phyloP scores from a whole-genome alignment of 2,113 vertebrate species.

The Apeltes quadracus region DNA sequence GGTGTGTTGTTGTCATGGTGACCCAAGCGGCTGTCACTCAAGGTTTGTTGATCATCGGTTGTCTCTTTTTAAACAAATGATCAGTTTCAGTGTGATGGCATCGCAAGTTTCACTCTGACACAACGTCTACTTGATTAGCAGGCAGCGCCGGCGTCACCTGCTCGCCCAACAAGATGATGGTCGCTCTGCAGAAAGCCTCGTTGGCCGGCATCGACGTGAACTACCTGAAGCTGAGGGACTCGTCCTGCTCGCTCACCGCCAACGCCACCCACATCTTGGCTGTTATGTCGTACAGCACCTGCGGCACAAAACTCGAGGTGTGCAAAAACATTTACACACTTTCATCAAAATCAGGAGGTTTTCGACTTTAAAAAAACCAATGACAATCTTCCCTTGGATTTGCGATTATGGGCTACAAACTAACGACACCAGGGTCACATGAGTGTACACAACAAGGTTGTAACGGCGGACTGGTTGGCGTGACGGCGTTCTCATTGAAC shows the following conservation, averaged over 20 bases:
- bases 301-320: slow-evolving; percentile 77
- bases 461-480: too few relatives aligned
- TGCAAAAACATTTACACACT: background rate
- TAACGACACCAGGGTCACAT: too few relatives aligned
- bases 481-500: background rate
- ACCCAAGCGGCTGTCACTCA: slow-evolving; percentile 29
- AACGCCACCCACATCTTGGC: slow-evolving; percentile 76
- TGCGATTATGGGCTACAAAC: background rate
- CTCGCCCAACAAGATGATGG: slow-evolving; percentile 63
- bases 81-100: too few relatives aligned
- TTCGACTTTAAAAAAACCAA: background rate
- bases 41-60: slow-evolving; percentile 58
- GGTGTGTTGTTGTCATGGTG: slow-evolving; percentile 73
- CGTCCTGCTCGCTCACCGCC: slow-evolving; percentile 69
- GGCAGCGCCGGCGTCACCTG: slow-evolving; percentile 63
- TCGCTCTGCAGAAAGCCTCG: slow-evolving; percentile 65
- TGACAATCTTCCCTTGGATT: background rate
- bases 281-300: slow-evolving; percentile 70
- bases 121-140: too few relatives aligned
- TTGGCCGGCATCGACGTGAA: slow-evolving; percentile 68
- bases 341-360: background rate
- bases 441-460: too few relatives aligned
- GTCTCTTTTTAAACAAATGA: background rate
- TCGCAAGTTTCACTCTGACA: too few relatives aligned
- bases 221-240: slow-evolving; percentile 70